phyloP scores from a whole-genome alignment of 2,113 vertebrate species.

The Elachura formosa region DNA sequence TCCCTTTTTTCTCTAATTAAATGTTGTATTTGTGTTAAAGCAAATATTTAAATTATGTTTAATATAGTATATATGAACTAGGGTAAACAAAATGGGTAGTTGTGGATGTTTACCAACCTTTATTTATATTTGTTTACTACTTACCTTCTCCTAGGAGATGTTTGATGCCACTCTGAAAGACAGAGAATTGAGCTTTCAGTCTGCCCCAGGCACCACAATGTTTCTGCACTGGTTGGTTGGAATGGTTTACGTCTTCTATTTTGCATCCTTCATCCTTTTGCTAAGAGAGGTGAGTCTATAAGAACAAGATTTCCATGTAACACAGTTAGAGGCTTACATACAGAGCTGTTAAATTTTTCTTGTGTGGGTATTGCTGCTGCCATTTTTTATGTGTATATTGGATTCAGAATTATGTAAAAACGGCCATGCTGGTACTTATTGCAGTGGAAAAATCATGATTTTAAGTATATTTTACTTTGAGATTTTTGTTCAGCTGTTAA shows the following conservation, averaged over 20 bases:
- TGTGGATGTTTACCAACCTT: not conserved
- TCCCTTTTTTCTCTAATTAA: not conserved
- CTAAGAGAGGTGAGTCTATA: constrained; percentile 84
- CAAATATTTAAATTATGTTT: not conserved
- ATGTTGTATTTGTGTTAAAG: not conserved
- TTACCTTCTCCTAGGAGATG: constrained; percentile 83
- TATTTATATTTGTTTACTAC: not conserved
- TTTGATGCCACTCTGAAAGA: constrained; percentile 95
- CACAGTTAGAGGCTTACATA: not conserved
- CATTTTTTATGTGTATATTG: not conserved
- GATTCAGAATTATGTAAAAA: not conserved
- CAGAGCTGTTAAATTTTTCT: not conserved
- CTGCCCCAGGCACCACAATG: constrained; percentile 94
- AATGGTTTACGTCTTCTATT: constrained; percentile 98
- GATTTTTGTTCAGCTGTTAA: not conserved
- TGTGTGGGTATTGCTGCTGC: not conserved
- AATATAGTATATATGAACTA: not conserved
- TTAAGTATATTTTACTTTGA: not conserved
- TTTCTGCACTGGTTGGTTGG: constrained; percentile 97
- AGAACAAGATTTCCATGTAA: not conserved
- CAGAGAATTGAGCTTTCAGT: constrained; percentile 90
- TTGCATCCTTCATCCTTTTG: constrained; percentile 95
- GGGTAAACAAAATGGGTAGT: not conserved
- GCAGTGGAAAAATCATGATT: not conserved
- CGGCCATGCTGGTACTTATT: not conserved